Evolutionary conservation across 2,888 invertebrate genomes (phyloP).

Genomic region (Hemaris fuciformis): DNA sequence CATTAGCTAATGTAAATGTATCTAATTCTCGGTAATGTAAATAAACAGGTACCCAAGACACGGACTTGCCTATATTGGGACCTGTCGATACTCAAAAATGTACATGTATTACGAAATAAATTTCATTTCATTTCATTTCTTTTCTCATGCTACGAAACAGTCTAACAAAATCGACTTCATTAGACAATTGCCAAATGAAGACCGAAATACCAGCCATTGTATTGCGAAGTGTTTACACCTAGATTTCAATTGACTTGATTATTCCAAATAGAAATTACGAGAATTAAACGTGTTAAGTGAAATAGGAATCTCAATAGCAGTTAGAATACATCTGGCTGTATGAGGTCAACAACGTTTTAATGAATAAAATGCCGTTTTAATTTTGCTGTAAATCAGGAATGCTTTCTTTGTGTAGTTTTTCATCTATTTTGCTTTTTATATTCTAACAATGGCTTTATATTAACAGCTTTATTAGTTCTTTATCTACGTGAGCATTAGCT

Average conservation of each 20-base stretch:
- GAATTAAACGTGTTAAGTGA: neutral
- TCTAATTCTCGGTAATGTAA: too few species aligned
- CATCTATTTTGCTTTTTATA: neutral
- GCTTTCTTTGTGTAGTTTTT: neutral
- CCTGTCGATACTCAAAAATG: too few species aligned
- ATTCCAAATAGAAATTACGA: neutral
- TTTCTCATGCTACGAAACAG: too few species aligned
- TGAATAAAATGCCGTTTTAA: neutral
- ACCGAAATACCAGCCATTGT: neutral
- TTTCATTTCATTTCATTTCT: too few species aligned
- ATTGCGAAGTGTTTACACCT: neutral
- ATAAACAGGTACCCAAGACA: too few species aligned
- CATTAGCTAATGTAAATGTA: too few species aligned
- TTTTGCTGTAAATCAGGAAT: neutral
- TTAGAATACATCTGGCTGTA: neutral
- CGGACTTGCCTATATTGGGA: too few species aligned
- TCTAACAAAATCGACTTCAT: neutral
- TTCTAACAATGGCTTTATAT: too few species aligned
- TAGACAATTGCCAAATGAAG: neutral
- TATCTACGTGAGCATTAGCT: too few species aligned
- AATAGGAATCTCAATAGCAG: neutral
- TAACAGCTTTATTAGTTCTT: too few species aligned
- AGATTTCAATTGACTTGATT: neutral
- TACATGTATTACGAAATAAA: too few species aligned
- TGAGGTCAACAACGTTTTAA: neutral